A percentile compares a stretch with the other conserved stretches of the same genome.
These are phyloP conservation scores for Lineus longissimus DNA, from an alignment of 1,140 invertebrate genomes.

Conservation along the genomic window DNA sequence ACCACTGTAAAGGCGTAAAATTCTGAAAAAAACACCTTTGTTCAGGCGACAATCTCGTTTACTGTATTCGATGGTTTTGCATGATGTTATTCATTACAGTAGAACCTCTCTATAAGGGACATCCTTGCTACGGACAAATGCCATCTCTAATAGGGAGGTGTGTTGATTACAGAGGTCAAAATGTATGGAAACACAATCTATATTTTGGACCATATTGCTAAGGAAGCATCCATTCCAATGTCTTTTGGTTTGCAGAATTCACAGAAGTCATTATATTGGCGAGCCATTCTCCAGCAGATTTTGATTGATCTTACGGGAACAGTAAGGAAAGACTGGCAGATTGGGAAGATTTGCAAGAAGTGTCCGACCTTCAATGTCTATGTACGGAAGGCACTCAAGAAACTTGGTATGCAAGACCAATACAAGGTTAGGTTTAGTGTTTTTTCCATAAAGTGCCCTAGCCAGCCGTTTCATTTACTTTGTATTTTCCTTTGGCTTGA, in stretches of 20 bases:
- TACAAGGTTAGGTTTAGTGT: slow-evolving; percentile 13
- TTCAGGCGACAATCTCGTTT: no score
- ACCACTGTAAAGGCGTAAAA: no score
- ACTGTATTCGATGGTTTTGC: slow-evolving; percentile 40
- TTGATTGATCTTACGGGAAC: slow-evolving; percentile 25
- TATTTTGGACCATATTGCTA: background rate
- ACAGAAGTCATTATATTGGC: slow-evolving; percentile 21
- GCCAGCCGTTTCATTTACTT: background rate
- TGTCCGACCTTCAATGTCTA: slow-evolving; percentile 24
- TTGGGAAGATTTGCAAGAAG: slow-evolving; percentile 18
- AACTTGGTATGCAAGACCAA: slow-evolving; percentile 23
- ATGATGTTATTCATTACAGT: background rate
- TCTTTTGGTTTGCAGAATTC: slow-evolving; percentile 15
- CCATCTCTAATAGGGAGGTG: background rate
- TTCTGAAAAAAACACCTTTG: no score
- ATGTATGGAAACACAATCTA: no score
- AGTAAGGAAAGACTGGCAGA: slow-evolving; percentile 22
- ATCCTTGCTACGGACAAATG: background rate
- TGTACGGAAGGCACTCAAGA: slow-evolving; percentile 29
- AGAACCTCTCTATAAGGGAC: no score
- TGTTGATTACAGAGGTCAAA: no score
- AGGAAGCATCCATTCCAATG: no score
- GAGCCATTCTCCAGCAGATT: slow-evolving; percentile 35
- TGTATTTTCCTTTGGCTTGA: background rate
- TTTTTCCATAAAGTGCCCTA: background rate